phyloP scores from a whole-genome alignment of 1,140 invertebrate genomes.

The Tetranychus cinnabarinus region DNA sequence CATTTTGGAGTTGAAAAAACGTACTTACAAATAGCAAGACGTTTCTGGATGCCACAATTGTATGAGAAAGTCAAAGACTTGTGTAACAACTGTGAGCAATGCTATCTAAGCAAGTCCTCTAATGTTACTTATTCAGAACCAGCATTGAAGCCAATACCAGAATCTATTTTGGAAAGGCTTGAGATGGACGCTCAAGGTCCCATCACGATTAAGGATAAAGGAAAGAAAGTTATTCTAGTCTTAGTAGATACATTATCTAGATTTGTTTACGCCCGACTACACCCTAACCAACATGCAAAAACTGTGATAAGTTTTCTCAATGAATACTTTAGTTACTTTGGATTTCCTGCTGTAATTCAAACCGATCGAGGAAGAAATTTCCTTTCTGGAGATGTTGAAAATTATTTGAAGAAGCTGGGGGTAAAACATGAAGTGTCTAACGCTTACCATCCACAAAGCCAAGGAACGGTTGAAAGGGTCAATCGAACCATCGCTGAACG shows the following conservation, averaged over 20 bases:
- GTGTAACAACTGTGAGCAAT: background rate
- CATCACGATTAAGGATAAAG: background rate
- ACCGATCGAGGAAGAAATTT: background rate
- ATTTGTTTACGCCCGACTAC: background rate
- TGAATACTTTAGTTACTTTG: background rate
- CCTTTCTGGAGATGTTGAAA: background rate
- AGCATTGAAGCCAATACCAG: background rate
- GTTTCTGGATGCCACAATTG: background rate
- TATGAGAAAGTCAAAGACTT: background rate
- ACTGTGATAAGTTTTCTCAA: background rate
- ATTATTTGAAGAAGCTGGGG: background rate
- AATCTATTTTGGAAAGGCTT: background rate
- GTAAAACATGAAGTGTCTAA: background rate
- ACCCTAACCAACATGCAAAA: background rate
- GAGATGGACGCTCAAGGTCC: background rate
- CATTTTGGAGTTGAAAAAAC: background rate
- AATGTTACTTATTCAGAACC: background rate
- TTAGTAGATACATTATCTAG: background rate
- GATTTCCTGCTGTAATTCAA: background rate
- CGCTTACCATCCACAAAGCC: background rate
- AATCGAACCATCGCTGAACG: background rate
- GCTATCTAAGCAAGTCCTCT: background rate
- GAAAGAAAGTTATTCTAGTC: background rate
- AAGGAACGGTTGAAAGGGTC: background rate
- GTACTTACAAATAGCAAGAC: background rate